phyloP scores from a whole-genome alignment of 1,140 invertebrate genomes.

The Liolophura sinensis region DNA sequence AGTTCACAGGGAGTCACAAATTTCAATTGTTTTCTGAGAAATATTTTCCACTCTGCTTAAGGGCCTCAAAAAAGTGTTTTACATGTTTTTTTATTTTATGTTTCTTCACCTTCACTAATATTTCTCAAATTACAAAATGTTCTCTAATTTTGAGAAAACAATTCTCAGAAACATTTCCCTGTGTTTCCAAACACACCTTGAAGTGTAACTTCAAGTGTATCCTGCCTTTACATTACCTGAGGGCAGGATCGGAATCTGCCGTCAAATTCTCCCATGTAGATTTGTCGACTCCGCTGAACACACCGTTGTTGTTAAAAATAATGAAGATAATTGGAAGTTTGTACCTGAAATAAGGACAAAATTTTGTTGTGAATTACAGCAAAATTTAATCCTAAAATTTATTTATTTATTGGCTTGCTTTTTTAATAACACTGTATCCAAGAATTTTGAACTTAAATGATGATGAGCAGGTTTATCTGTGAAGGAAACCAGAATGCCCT shows the following conservation, averaged over 20 bases:
- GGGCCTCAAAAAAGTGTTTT: not conserved
- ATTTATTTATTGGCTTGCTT: not conserved
- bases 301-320: constrained; percentile 95
- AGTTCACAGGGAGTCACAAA: no score
- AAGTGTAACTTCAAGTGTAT: not conserved
- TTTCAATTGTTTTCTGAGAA: no score
- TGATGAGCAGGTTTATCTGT: no score
- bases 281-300: constrained; percentile 82
- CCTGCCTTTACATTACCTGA: constrained; percentile 57
- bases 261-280: constrained; percentile 60
- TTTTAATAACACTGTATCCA: not conserved
- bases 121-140: not conserved
- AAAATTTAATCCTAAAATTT: constrained; percentile 1
- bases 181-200: not conserved
- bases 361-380: not conserved
- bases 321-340: constrained; percentile 88
- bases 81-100: not conserved
- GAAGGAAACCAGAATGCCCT: no score
- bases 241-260: constrained; percentile 64
- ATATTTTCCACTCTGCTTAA: no score
- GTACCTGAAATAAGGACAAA: constrained; percentile 68
- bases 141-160: not conserved
- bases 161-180: not conserved
- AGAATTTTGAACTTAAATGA: no score
- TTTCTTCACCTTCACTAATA: not conserved